Evolutionary conservation across 2,888 invertebrate genomes (phyloP), one percentile per base, ranked within the genome.

Genomic region (Himalopsyche anomala): DNA sequence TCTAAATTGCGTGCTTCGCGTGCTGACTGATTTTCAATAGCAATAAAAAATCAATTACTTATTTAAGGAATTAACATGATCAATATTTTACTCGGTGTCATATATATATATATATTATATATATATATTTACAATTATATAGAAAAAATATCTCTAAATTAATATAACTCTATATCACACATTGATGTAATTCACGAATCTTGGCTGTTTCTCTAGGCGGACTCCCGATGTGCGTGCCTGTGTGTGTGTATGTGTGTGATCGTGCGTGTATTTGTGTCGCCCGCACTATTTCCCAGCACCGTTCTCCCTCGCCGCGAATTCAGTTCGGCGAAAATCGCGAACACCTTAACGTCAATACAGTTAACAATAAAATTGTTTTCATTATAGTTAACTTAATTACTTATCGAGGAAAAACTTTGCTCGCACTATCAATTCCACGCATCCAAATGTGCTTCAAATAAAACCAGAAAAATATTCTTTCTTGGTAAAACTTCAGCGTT

Each of bases 21-120:
- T 93, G 93, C 93, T 93, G 93, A 93, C 93, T 93, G 93, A 93
- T 93, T 93, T 93, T 93, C 93, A 93, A 93, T 93, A 93, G 93
- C 93, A 93, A 93, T 93, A 93, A 93, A 93, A 93, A 93, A 92
- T 93, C 93, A 93, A 93, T 93, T 93, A 93, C 93, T 93, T 87
- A 88, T 88, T 87, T 93, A 93, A 93, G 93, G 92, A 93, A 93
- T 93, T 93, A 84, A 93, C 93, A 93, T 93, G 92, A 92, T 89
- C 93, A 92, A 91, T 93, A 93, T 93, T 93, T 93, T 93, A 93
- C 93, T 93, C 92, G 93, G 92, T 93, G 93, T 93, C 93, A 93
- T 93, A 93, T 93, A 93, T 92, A 93, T 93, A 93, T 92, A 93
- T 36, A 28, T 36, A 28, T 28, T 28, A 28, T 28, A 28, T 93